Conservation (phyloP, 2,797 vertebrate species). For the Leucoraja ocellata region DNA sequence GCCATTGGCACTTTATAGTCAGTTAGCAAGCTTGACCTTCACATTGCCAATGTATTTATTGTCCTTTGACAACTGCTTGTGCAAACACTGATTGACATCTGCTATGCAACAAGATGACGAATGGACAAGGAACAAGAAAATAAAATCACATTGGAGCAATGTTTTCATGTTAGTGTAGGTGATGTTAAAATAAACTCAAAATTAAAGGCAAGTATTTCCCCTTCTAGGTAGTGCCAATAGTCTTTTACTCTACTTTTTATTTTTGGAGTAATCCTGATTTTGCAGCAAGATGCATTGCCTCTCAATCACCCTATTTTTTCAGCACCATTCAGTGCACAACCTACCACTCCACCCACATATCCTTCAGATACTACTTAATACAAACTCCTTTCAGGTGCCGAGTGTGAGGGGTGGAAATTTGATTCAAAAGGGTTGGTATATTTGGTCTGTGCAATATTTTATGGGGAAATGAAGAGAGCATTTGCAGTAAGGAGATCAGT, state of each 20-base stretch:
- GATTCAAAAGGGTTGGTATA: background rate
- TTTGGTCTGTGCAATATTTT: background rate
- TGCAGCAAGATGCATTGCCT: background rate
- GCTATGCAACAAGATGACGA: background rate
- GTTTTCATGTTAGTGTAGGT: background rate
- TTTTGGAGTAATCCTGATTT: conserved; percentile 20
- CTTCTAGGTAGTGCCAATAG: background rate
- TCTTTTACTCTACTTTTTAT: background rate
- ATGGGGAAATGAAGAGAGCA: background rate
- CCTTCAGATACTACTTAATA: background rate
- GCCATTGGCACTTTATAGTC: background rate
- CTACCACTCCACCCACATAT: no score
- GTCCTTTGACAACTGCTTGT: background rate
- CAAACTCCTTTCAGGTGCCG: no score
- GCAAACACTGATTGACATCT: background rate
- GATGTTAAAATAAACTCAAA: background rate
- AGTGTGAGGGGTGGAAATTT: background rate
- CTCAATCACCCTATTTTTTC: background rate
- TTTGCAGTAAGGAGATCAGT: background rate
- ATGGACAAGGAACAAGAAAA: background rate
- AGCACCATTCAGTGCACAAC: no score
- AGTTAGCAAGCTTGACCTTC: background rate
- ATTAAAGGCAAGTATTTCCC: background rate
- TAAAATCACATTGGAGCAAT: background rate
- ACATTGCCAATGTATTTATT: background rate